Evolutionary conservation across 2,888 invertebrate species (phyloP).

Genomic region (Crematogaster levior): DNA sequence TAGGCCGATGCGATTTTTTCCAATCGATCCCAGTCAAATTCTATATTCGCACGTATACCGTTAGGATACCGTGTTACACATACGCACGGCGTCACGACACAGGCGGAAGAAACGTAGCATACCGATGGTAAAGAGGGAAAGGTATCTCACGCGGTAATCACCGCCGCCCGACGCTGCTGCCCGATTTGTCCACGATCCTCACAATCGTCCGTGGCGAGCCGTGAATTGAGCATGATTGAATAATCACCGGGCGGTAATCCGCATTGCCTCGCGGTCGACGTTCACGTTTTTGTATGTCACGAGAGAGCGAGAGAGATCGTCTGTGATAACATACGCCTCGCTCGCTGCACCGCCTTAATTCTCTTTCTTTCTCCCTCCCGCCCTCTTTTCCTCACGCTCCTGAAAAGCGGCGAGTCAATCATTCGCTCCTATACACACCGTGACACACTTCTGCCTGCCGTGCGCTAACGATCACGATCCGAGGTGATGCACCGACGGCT

Average conservation of each 20-base stretch:
- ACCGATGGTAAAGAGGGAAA: no score
- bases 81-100: no score
- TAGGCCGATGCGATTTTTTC: no score
- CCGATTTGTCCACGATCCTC: slow-evolving; percentile 66
- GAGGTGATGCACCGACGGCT: neutral
- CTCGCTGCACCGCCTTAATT: slow-evolving; percentile 1
- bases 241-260: slow-evolving; percentile 70
- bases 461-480: neutral
- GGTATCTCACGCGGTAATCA: no score
- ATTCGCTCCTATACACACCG: neutral
- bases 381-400: neutral
- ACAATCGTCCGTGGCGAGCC: slow-evolving; percentile 66
- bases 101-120: no score
- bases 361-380: neutral
- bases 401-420: slow-evolving; percentile 1
- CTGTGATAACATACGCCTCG: neutral
- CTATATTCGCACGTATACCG: neutral
- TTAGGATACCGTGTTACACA: no score
- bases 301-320: no score
- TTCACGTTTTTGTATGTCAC: slow-evolving; percentile 20
- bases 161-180: no score
- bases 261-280: neutral
- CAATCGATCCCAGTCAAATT: neutral
- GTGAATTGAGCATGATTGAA: slow-evolving; percentile 80
- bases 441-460: neutral